These are phyloP conservation scores for Plebejus argus DNA, from an alignment of 2,888 invertebrate species.

Conservation along the genomic window DNA sequence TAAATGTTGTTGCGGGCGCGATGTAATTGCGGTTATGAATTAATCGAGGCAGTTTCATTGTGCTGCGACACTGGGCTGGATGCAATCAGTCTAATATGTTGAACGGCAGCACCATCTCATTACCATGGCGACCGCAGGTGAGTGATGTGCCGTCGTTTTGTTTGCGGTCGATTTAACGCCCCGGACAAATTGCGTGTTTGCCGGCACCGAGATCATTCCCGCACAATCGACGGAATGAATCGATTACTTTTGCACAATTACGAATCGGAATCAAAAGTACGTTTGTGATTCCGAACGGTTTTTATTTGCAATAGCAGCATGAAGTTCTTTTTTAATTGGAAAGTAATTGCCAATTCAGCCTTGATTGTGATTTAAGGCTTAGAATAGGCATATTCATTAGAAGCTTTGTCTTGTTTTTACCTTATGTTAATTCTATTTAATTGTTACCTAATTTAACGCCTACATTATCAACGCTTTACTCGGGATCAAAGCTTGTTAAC, in stretches of 20 bases:
- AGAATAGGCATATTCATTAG: not conserved
- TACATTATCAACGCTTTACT: not conserved
- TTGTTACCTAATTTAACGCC: constrained; percentile 6
- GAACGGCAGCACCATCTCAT: constrained; percentile 78
- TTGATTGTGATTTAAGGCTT: not conserved
- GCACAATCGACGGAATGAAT: constrained; percentile 60
- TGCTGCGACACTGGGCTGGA: constrained; percentile 49
- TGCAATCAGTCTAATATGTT: constrained; percentile 80
- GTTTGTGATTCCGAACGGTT: not conserved
- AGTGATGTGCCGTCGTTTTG: constrained; percentile 76
- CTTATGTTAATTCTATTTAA: not conserved
- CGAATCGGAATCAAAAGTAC: constrained; percentile 43
- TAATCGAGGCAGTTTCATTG: constrained; percentile 48
- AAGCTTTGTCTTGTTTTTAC: not conserved
- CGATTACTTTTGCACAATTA: constrained; percentile 64
- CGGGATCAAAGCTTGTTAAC: constrained; percentile 34
- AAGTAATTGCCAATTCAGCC: not conserved
- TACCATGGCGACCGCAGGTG: constrained; percentile 79
- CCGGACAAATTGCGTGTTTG: constrained; percentile 79
- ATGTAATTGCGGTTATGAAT: constrained; percentile 45
- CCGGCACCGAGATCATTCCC: constrained; percentile 72
- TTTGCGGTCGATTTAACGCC: constrained; percentile 80
- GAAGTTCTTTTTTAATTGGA: not conserved
- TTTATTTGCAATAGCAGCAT: not conserved
- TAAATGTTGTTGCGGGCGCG: constrained; percentile 39